phyloP scores from a whole-genome alignment of 2,888 invertebrate genomes.

The Aleiodes alternator region DNA sequence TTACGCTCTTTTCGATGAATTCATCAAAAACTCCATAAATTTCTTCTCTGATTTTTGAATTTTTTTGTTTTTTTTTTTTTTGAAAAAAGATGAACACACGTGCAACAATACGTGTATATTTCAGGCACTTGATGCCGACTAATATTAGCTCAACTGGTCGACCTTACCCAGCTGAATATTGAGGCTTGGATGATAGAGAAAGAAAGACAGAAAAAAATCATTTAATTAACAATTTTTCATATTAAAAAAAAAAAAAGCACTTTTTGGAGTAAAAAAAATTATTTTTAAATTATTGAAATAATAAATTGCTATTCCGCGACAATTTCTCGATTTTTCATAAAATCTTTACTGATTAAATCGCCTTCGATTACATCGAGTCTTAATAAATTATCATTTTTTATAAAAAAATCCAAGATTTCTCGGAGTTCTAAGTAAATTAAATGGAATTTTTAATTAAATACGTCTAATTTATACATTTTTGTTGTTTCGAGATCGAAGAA shows the following conservation, averaged over 20 bases:
- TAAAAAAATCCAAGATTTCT: not conserved
- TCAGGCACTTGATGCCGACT: slow-evolving; percentile 15
- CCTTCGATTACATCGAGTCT: no score
- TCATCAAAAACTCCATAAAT: not conserved
- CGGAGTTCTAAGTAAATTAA: not conserved
- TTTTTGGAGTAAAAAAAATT: no score
- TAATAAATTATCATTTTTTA: no score
- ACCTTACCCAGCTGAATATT: slow-evolving; percentile 18
- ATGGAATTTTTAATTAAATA: not conserved
- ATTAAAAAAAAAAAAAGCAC: no score
- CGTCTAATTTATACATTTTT: not conserved
- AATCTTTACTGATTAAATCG: no score
- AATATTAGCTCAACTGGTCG: slow-evolving; percentile 17
- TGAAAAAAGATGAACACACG: not conserved
- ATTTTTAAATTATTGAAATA: no score
- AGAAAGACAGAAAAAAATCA: slow-evolving; percentile 5
- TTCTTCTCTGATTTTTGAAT: not conserved
- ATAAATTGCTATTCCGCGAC: no score
- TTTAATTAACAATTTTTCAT: not conserved
- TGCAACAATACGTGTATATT: not conserved
- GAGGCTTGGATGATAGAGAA: slow-evolving; percentile 5
- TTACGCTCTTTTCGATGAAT: not conserved
- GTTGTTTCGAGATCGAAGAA: not conserved
- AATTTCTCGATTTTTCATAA: no score
- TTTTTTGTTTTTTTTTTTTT: not conserved